Conservation (phyloP, 2,888 invertebrate species). For the Sesia bembeciformis region DNA sequence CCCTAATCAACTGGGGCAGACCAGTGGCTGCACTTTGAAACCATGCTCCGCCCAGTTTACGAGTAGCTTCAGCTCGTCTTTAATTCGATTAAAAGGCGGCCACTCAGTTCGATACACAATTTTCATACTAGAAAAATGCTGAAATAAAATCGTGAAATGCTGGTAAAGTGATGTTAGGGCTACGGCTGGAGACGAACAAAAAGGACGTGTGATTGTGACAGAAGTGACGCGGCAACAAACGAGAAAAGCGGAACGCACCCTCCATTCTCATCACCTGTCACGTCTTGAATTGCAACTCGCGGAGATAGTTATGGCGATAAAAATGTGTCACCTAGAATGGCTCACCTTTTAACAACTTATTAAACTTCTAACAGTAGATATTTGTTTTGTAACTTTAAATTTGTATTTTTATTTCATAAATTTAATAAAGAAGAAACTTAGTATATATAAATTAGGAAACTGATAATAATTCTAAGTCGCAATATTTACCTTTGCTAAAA, state of each 20-base stretch:
- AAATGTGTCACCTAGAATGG: too few species aligned
- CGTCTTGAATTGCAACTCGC: slow-evolving; percentile 23
- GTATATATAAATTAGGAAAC: too few species aligned
- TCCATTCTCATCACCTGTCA: slow-evolving; percentile 37
- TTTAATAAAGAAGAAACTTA: too few species aligned
- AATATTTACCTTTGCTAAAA: too few species aligned
- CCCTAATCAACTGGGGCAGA: background rate
- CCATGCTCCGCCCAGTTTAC: background rate
- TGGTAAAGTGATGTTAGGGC: slow-evolving; percentile 1
- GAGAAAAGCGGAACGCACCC: slow-evolving; percentile 16
- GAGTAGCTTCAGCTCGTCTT: background rate
- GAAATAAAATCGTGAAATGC: too few species aligned
- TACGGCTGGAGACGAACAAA: slow-evolving; percentile 12
- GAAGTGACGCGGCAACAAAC: slow-evolving; percentile 13
- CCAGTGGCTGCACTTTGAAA: background rate
- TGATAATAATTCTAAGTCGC: too few species aligned
- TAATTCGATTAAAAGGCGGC: background rate
- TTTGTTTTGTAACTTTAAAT: too few species aligned
- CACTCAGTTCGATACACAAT: too few species aligned
- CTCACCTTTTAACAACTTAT: too few species aligned
- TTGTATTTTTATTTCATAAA: too few species aligned
- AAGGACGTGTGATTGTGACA: slow-evolving; percentile 16
- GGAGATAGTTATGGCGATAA: background rate
- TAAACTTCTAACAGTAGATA: too few species aligned
- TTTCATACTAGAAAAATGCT: too few species aligned